These are phyloP conservation scores for Anthopleura sola DNA, from an alignment of 64 coral and sea anemone genomes.

Conservation along the genomic window DNA sequence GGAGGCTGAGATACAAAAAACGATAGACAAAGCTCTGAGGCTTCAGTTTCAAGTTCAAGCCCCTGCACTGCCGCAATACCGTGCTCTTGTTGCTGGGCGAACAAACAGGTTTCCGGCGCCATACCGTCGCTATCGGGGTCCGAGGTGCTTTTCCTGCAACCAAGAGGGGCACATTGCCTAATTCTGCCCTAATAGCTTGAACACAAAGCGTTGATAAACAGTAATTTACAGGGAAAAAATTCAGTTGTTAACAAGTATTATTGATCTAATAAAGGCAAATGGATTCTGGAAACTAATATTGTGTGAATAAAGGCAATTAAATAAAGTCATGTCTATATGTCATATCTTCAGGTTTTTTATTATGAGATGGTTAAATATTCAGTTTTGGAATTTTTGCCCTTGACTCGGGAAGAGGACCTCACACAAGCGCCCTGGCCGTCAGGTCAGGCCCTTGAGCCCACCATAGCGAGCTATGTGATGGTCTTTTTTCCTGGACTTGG, in stretches of 20 bases:
- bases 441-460: slow-evolving; percentile 8
- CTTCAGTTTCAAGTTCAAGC: neutral
- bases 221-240: no score
- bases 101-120: neutral
- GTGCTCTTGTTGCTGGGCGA: slow-evolving; percentile 2
- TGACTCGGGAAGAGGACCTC: neutral
- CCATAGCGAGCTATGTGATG: neutral
- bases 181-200: neutral
- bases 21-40: slow-evolving; percentile 39
- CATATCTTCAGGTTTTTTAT: no score
- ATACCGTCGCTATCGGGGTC: neutral
- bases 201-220: neutral
- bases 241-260: no score
- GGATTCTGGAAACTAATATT: neutral
- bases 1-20: slow-evolving; percentile 34
- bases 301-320: neutral
- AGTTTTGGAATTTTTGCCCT: no score
- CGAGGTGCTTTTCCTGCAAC: neutral
- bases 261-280: no score
- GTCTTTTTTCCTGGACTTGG: neutral
- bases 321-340: neutral
- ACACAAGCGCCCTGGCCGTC: neutral
- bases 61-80: neutral
- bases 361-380: no score
- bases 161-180: neutral